Evolutionary conservation across 30 jellyfish, hydroid and myxozoan genomes (phyloP).

Genomic region (Hydra vulgaris): DNA sequence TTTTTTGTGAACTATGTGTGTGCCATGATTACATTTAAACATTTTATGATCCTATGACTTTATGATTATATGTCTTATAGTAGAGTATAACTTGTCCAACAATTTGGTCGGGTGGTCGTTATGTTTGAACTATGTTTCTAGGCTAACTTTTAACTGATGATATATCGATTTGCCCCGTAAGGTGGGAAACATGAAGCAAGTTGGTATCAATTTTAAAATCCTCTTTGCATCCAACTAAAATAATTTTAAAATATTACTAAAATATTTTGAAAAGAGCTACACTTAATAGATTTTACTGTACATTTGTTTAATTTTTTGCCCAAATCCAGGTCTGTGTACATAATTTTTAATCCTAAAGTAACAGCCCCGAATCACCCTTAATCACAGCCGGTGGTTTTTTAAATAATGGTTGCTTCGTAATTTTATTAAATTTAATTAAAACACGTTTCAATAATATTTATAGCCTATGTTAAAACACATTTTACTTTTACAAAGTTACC

Average conservation of each 20-base stretch:
- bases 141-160: not conserved
- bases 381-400: too few species aligned
- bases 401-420: too few species aligned
- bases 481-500: too few species aligned
- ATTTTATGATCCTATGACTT: not conserved
- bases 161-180: too few species aligned
- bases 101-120: not conserved
- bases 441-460: too few species aligned
- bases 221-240: not conserved
- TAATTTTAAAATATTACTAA: too few species aligned
- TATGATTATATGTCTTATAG: not conserved
- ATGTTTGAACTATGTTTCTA: not conserved
- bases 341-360: not conserved
- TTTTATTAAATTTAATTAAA: too few species aligned
- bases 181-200: too few species aligned
- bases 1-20: not conserved
- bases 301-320: not conserved
- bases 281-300: not conserved
- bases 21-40: not conserved
- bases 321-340: not conserved
- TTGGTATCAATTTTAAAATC: not conserved
- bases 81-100: not conserved
- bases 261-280: not conserved
- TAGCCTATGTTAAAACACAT: too few species aligned
- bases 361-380: not conserved